Percentiles rank a stretch among this genome's conserved stretches.
Evolutionary conservation across 2,113 vertebrate species (phyloP).

Genomic region (Oriolus oriolus): DNA sequence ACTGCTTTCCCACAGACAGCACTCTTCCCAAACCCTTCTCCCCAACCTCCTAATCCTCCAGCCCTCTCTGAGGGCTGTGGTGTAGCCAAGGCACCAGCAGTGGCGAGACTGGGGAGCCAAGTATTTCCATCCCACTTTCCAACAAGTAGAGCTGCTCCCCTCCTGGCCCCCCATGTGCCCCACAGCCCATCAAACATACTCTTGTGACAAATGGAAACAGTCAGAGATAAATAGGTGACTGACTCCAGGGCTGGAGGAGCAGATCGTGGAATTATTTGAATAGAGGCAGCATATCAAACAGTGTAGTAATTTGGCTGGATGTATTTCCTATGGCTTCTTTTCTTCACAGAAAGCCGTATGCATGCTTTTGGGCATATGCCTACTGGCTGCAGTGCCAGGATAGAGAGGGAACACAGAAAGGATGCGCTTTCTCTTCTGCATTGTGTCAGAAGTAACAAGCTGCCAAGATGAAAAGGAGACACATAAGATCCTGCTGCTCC

Average conservation of each 20-base stretch:
- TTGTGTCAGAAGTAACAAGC: background rate
- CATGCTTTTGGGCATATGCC: background rate
- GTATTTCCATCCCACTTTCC: conserved; percentile 47
- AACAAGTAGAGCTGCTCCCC: background rate
- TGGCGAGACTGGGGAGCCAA: background rate
- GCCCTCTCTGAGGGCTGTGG: conserved; percentile 2
- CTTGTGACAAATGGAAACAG: background rate
- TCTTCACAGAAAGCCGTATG: background rate
- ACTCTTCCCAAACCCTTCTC: background rate
- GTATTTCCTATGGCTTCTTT: background rate
- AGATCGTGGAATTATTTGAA: background rate
- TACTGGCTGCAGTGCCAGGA: background rate
- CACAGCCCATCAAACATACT: background rate
- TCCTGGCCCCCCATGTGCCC: background rate
- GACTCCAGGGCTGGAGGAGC: background rate
- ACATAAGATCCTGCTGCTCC: background rate
- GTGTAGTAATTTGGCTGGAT: background rate
- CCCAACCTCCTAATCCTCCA: background rate
- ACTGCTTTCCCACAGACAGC: conserved; percentile 31
- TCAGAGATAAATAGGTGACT: background rate
- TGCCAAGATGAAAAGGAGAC: background rate
- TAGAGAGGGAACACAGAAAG: background rate
- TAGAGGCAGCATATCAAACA: background rate
- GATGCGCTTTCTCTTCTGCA: background rate
- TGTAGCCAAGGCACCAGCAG: conserved; percentile 2